These are phyloP conservation scores for Zophobas morio DNA, from an alignment of 1,140 invertebrate species.

Conservation along the genomic window DNA sequence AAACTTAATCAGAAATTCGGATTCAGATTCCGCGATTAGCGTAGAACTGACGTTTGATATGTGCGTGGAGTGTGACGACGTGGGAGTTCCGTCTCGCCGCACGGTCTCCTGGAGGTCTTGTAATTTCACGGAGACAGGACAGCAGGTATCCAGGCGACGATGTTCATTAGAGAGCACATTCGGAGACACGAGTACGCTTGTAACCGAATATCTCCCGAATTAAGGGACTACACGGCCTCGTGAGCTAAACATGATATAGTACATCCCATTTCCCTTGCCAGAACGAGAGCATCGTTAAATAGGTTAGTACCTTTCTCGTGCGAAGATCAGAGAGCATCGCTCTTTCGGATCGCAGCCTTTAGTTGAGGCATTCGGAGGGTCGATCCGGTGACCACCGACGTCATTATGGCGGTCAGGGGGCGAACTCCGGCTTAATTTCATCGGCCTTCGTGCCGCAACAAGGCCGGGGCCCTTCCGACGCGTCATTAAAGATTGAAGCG, in stretches of 20 bases:
- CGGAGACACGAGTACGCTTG: conserved; percentile 20
- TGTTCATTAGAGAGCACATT: conserved; percentile 33
- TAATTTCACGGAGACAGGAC: conserved; percentile 26
- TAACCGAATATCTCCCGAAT: conserved; percentile 30
- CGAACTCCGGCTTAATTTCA: conserved; percentile 31
- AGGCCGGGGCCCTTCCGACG: background rate
- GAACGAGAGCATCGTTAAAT: conserved; percentile 20
- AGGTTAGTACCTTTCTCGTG: background rate
- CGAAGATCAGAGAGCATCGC: conserved; percentile 21
- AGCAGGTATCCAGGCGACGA: background rate
- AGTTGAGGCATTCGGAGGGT: conserved; percentile 17
- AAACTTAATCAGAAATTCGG: background rate
- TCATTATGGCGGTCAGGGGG: conserved; percentile 31
- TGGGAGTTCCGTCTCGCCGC: conserved; percentile 1
- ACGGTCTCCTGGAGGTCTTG: conserved; percentile 31
- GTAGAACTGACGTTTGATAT: background rate
- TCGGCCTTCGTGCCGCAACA: conserved; percentile 3
- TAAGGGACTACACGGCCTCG: conserved; percentile 19
- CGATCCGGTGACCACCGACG: conserved; percentile 8
- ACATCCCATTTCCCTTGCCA: conserved; percentile 26
- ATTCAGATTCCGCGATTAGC: too few relatives aligned
- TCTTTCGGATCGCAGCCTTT: conserved; percentile 6
- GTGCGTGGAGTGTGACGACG: background rate
- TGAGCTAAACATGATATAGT: conserved; percentile 15
- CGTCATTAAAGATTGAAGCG: background rate